phyloP scores from a whole-genome alignment of 2,888 invertebrate species.

The Hirtodrosophila confusa region DNA sequence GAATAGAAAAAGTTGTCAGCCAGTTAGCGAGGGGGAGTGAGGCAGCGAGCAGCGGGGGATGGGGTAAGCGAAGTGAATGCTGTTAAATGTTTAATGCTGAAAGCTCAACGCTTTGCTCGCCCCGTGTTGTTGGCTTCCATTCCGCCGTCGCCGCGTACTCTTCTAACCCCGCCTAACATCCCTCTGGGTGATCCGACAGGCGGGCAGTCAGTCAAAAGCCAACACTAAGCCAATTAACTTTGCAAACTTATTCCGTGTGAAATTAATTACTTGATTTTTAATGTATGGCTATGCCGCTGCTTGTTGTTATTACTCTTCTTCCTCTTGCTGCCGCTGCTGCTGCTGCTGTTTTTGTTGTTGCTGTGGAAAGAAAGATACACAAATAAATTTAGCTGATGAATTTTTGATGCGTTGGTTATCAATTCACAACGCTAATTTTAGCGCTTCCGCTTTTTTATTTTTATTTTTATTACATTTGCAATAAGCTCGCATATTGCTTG shows the following conservation, averaged over 20 bases:
- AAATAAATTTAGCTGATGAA: constrained; percentile 59
- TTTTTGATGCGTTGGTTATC: constrained; percentile 48
- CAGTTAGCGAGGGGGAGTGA: not conserved
- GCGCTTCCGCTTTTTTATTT: constrained; percentile 51
- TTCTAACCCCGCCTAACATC: too few species aligned
- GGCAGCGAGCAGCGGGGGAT: not conserved
- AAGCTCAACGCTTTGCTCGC: constrained; percentile 28
- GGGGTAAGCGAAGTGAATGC: constrained; percentile 28
- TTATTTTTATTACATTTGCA: not conserved
- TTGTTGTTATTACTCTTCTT: not conserved
- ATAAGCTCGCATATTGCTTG: too few species aligned
- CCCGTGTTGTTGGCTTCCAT: not conserved
- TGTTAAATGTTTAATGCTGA: constrained; percentile 60
- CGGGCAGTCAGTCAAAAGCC: constrained; percentile 55
- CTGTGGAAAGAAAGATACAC: constrained; percentile 14
- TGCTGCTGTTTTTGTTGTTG: constrained; percentile 8
- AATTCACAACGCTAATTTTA: constrained; percentile 47
- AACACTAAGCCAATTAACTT: constrained; percentile 72
- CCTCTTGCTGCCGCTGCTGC: constrained; percentile 5
- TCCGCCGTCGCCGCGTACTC: not conserved
- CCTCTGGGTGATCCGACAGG: not conserved
- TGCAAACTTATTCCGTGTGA: constrained; percentile 75
- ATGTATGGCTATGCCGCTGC: constrained; percentile 33
- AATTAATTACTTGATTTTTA: constrained; percentile 70
- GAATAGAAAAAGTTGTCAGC: constrained; percentile 37